Conservation (phyloP, 1,140 invertebrate genomes). For the Lutraria rhynchaena region DNA sequence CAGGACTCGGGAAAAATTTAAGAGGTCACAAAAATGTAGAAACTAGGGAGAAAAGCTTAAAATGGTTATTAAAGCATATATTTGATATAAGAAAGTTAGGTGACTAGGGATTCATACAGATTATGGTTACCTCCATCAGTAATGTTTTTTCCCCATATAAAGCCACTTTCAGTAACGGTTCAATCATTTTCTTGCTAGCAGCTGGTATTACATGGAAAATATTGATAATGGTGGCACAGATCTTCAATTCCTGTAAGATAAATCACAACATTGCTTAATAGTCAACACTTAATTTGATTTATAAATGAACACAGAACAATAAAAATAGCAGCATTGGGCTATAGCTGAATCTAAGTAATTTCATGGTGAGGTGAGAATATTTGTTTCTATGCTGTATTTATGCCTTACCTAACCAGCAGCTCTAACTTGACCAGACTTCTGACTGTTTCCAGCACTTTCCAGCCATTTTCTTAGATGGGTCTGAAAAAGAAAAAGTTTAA, state of each 20-base stretch:
- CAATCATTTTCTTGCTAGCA: constrained; percentile 90
- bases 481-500: constrained; percentile 69
- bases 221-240: constrained; percentile 91
- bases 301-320: too few relatives aligned
- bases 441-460: constrained; percentile 89
- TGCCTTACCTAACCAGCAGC: constrained; percentile 77
- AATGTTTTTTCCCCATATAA: constrained; percentile 94
- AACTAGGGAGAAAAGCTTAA: too few relatives aligned
- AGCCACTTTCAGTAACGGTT: constrained; percentile 91
- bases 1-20: too few relatives aligned
- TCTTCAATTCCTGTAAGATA: constrained; percentile 82
- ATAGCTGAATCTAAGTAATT: too few relatives aligned
- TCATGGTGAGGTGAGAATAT: too few relatives aligned
- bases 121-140: constrained; percentile 89
- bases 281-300: too few relatives aligned
- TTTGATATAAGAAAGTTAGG: too few relatives aligned
- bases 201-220: constrained; percentile 96
- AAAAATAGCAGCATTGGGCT: too few relatives aligned
- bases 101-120: too few relatives aligned
- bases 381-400: neutral
- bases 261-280: too few relatives aligned
- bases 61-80: too few relatives aligned
- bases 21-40: too few relatives aligned
- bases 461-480: constrained; percentile 91
- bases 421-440: constrained; percentile 84